A percentile compares a stretch with the other conserved stretches of the same genome.
phyloP scores from a whole-genome alignment of 2,797 vertebrate species.

The Heterohyrax brucei region DNA sequence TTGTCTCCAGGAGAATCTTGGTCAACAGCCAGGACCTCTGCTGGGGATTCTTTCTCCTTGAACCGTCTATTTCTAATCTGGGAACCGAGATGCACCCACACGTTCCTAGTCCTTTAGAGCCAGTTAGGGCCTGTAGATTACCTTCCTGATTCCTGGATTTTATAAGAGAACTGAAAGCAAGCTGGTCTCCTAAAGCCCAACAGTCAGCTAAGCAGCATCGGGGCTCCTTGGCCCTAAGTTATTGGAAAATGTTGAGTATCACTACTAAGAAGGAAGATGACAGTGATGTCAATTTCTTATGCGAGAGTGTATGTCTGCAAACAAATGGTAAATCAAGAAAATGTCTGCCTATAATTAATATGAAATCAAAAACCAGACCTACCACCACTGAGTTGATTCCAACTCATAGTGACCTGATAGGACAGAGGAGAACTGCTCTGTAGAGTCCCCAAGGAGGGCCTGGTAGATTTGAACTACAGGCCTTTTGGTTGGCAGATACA shows the following conservation, averaged over 20 bases:
- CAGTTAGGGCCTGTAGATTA: neutral
- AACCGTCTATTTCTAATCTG: neutral
- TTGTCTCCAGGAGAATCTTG: neutral
- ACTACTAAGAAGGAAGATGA: neutral
- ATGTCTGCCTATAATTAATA: neutral
- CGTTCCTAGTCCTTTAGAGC: neutral
- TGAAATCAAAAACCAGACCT: no score
- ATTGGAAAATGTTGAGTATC: neutral
- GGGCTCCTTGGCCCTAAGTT: neutral
- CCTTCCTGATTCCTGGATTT: neutral
- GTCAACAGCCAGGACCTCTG: neutral
- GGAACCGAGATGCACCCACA: neutral
- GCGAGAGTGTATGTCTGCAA: neutral
- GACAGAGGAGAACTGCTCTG: no score
- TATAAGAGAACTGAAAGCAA: neutral
- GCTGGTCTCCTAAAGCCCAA: neutral
- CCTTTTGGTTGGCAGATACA: no score
- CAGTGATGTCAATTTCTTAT: neutral
- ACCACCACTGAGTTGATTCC: no score
- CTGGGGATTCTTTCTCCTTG: neutral
- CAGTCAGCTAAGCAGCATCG: neutral
- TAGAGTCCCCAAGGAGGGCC: no score
- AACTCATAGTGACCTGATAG: no score
- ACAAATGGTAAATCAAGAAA: neutral
- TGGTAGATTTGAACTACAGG: no score